Percentiles rank a stretch among this genome's conserved stretches.
Evolutionary conservation across 2,888 invertebrate species (phyloP).

Genomic region (Rhingia rostrata): DNA sequence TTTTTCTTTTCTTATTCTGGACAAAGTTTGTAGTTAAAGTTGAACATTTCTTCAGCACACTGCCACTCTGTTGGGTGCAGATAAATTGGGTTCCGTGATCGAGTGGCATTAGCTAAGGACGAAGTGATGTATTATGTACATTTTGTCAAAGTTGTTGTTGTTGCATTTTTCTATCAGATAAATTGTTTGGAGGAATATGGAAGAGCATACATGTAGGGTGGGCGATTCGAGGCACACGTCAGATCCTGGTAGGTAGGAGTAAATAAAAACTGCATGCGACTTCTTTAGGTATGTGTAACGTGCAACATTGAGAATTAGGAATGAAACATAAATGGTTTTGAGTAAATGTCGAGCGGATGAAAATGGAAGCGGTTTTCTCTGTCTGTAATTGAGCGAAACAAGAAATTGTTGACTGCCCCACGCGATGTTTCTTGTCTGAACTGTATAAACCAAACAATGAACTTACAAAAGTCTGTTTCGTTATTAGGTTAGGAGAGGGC

Average conservation of each 20-base stretch:
- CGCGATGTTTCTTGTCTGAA: too few relatives aligned
- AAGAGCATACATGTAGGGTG: not conserved
- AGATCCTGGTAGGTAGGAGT: not conserved
- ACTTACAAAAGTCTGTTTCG: too few relatives aligned
- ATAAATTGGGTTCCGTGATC: constrained; percentile 70
- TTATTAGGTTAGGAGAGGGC: too few relatives aligned
- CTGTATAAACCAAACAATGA: too few relatives aligned
- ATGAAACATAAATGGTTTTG: too few relatives aligned
- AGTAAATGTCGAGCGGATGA: too few relatives aligned
- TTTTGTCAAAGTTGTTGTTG: constrained; percentile 59
- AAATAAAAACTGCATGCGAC: not conserved
- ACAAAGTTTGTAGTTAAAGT: constrained; percentile 41
- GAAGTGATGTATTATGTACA: constrained; percentile 70
- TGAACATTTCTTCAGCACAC: constrained; percentile 38
- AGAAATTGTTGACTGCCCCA: too few relatives aligned
- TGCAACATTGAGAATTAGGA: not conserved
- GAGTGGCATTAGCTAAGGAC: constrained; percentile 68
- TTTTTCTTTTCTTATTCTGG: constrained; percentile 11
- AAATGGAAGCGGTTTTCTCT: too few relatives aligned
- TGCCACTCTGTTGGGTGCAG: constrained; percentile 53
- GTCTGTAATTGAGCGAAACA: too few relatives aligned
- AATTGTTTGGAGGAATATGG: constrained; percentile 15
- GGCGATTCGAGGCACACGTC: too few relatives aligned
- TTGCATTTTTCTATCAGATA: not conserved
- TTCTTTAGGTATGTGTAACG: not conserved